Percentiles rank a stretch among this genome's conserved stretches.
phyloP scores from a whole-genome alignment of 2,113 vertebrate species.

The Diglossa brunneiventris region DNA sequence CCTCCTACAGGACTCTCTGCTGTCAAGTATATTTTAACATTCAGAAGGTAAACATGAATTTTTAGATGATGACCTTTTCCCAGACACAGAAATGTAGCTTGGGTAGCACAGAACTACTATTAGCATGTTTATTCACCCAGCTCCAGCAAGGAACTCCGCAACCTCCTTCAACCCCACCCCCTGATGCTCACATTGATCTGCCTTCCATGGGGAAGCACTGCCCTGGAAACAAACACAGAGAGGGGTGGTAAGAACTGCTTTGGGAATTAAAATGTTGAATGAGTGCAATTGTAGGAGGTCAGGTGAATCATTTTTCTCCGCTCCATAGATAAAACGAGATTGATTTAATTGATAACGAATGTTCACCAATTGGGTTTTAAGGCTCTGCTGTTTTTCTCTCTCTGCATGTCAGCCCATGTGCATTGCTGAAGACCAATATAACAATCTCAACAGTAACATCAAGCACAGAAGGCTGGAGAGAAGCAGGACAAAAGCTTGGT shows the following conservation, averaged over 20 bases:
- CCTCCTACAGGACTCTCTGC: not conserved
- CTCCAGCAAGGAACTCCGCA: not conserved
- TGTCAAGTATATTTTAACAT: not conserved
- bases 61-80: not conserved
- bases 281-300: not conserved
- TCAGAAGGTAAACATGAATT: not conserved
- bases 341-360: not conserved
- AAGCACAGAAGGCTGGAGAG: not conserved
- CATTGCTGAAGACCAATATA: not conserved
- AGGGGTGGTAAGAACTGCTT: not conserved
- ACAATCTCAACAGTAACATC: not conserved
- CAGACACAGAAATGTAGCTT: not conserved
- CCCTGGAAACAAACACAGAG: not conserved
- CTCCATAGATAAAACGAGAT: not conserved
- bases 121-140: not conserved
- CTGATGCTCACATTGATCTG: not conserved
- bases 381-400: not conserved
- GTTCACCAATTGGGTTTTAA: not conserved
- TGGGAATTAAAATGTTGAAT: not conserved
- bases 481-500: not conserved
- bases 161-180: not conserved
- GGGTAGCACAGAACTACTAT: not conserved
- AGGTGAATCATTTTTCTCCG: not conserved
- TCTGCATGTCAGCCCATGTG: not conserved
- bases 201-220: not conserved